Base-by-base conservation (phyloP, 1,140 invertebrate species). In the Andricus grossulariae region DNA sequence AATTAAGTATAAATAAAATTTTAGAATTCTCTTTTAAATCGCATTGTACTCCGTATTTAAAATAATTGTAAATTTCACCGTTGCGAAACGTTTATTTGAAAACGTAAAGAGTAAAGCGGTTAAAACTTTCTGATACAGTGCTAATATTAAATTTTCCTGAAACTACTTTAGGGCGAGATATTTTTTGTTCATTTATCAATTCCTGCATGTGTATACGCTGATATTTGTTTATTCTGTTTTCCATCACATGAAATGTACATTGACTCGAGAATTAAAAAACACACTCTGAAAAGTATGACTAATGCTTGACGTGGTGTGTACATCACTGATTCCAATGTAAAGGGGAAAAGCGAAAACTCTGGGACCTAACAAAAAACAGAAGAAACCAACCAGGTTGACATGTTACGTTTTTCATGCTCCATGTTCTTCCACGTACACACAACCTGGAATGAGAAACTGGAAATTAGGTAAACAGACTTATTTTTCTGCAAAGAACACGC, bases 251-350 rank as follows among this genome's bases (percentile, higher is more conserved):
- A 66, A 66, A 45, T 66, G 32, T 66, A 66, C 60, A 66, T 66
- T 66, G 60, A 66, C 60, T 39, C 60, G 32, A 8, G 15, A 66
- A 66, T 66, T 18, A 66, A 66, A 66, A 66, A 66, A 66, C n/a
- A 39, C 32, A 66, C 25, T 10, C 15, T 15, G 60, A 21, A 66
- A 66, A 66, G 25, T 66, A 39, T 66, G 60, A 66, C 45, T 66
- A 66, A 66, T 66, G 25, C 25, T 45, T 21, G n/a, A 39, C 60
- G 10, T 66, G 25, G 32, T 32, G 15, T 66, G 60, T 39, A 66
- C 60, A 39, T 66, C 60, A 66, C 60, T 66, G 32, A 66, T 66
- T 66, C 60, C 13, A 66, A 66, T 66, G 25, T 39, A 66, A 66
- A 66, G 60, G 15, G 16, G 45, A 66, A 66, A n/a, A 12, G 60